These are phyloP conservation scores for Flexamia atlantica DNA, from an alignment of 2,888 invertebrate species.

Conservation along the genomic window DNA sequence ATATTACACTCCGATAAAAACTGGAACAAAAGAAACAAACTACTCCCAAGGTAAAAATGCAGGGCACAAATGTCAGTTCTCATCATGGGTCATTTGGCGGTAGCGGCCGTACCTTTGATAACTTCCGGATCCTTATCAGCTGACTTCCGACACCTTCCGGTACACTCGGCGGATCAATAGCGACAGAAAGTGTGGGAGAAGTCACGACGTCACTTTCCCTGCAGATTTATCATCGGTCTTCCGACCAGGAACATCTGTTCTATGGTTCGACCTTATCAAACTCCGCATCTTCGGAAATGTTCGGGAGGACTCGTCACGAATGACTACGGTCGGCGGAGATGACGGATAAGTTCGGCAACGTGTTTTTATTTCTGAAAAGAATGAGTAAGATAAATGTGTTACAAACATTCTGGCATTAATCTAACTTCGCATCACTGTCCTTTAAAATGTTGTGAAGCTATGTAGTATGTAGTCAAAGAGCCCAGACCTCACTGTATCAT, in stretches of 20 bases:
- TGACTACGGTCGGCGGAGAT: not conserved
- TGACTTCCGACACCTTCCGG: slow-evolving; percentile 14
- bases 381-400: too few species aligned
- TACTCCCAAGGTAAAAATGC: not conserved
- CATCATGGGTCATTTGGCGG: slow-evolving; percentile 9
- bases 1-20: not conserved
- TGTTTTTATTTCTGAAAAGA: too few species aligned
- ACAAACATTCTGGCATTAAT: too few species aligned
- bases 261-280: not conserved
- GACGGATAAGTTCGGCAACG: not conserved
- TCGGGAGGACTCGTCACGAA: not conserved
- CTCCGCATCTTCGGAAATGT: not conserved
- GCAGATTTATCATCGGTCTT: slow-evolving; percentile 22
- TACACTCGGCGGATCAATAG: slow-evolving; percentile 17
- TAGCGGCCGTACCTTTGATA: not conserved
- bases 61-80: slow-evolving; percentile 22
- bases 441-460: too few species aligned
- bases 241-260: slow-evolving; percentile 25
- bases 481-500: too few species aligned
- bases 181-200: slow-evolving; percentile 50
- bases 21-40: slow-evolving; percentile 14
- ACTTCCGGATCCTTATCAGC: slow-evolving; percentile 45
- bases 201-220: slow-evolving; percentile 48
- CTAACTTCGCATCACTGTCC: too few species aligned
- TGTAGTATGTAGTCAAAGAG: too few species aligned